A percentile compares a stretch with the other conserved stretches of the same genome.
Evolutionary conservation across 1,140 invertebrate species (phyloP).

Genomic region (Trichonephila inaurata): DNA sequence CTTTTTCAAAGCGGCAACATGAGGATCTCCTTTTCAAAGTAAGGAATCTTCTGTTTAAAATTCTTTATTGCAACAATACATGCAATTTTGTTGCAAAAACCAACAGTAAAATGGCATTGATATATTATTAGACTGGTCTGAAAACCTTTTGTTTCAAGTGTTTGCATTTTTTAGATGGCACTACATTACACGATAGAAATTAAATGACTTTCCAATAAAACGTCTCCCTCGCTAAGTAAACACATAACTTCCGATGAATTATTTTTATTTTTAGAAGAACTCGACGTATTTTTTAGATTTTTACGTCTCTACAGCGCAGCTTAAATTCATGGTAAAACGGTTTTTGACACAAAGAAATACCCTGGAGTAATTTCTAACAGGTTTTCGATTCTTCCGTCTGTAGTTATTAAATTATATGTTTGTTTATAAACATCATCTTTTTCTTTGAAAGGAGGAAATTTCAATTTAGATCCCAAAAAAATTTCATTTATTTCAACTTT

Average conservation of each 20-base stretch:
- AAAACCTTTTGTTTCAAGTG: slow-evolving; percentile 12
- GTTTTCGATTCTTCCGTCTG: too few relatives aligned
- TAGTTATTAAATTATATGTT: too few relatives aligned
- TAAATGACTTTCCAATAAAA: slow-evolving; percentile 1
- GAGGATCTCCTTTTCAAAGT: neutral
- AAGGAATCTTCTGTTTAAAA: neutral
- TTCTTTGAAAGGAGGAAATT: too few relatives aligned
- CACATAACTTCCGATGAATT: neutral
- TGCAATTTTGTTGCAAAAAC: neutral
- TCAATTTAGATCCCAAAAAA: too few relatives aligned
- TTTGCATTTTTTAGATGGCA: neutral
- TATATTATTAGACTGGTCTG: too few relatives aligned
- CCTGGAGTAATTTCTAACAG: too few relatives aligned
- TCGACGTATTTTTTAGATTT: neutral
- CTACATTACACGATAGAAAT: neutral
- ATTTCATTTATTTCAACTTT: too few relatives aligned
- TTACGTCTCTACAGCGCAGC: neutral
- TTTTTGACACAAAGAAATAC: too few relatives aligned
- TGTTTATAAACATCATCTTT: too few relatives aligned
- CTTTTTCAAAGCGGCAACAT: neutral
- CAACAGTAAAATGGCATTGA: too few relatives aligned
- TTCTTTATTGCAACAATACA: neutral
- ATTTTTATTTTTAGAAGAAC: neutral
- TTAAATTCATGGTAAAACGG: too few relatives aligned
- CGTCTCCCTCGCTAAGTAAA: neutral